A percentile compares a stretch with the other conserved stretches of the same genome.
These are phyloP conservation scores for Drosophila histrio DNA, from an alignment of 2,888 invertebrate genomes.

Conservation along the genomic window DNA sequence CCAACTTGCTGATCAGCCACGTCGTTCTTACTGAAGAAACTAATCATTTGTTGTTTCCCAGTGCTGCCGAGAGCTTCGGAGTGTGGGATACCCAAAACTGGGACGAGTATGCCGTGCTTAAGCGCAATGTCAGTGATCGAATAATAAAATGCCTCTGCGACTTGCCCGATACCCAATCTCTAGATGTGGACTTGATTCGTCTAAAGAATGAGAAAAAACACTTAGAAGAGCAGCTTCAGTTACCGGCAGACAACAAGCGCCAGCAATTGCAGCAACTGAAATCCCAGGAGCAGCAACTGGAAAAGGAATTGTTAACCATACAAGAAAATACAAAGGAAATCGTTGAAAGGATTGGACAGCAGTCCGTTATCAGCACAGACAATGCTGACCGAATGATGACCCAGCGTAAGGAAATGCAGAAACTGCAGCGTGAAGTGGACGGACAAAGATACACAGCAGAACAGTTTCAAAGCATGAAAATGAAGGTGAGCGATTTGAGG, in stretches of 20 bases:
- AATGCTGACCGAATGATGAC: slow-evolving; percentile 14
- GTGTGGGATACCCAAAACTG: slow-evolving; percentile 78
- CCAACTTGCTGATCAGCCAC: slow-evolving; percentile 35
- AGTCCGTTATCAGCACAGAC: slow-evolving; percentile 1
- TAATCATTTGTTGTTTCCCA: slow-evolving; percentile 56
- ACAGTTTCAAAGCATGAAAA: slow-evolving; percentile 65
- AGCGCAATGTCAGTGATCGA: slow-evolving; percentile 62
- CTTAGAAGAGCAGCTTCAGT: slow-evolving; percentile 50
- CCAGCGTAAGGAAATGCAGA: slow-evolving; percentile 22
- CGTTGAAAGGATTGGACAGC: not conserved
- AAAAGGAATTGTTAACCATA: slow-evolving; percentile 49
- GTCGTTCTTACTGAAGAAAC: slow-evolving; percentile 70
- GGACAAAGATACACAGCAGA: slow-evolving; percentile 56
- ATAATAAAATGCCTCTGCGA: slow-evolving; percentile 65
- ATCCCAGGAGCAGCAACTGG: slow-evolving; percentile 46
- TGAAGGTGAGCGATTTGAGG: slow-evolving; percentile 58
- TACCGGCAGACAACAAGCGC: slow-evolving; percentile 47
- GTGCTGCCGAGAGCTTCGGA: slow-evolving; percentile 73
- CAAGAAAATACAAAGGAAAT: slow-evolving; percentile 16
- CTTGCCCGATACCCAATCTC: slow-evolving; percentile 38
- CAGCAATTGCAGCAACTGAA: slow-evolving; percentile 28
- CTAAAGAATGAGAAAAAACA: slow-evolving; percentile 45
- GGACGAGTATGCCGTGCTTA: slow-evolving; percentile 69
- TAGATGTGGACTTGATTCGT: slow-evolving; percentile 60
- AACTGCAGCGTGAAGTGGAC: slow-evolving; percentile 47